Percentiles rank a stretch among this genome's conserved stretches.
phyloP scores from a whole-genome alignment of 2,797 vertebrate genomes.

The Chelidonichthys spinosus region DNA sequence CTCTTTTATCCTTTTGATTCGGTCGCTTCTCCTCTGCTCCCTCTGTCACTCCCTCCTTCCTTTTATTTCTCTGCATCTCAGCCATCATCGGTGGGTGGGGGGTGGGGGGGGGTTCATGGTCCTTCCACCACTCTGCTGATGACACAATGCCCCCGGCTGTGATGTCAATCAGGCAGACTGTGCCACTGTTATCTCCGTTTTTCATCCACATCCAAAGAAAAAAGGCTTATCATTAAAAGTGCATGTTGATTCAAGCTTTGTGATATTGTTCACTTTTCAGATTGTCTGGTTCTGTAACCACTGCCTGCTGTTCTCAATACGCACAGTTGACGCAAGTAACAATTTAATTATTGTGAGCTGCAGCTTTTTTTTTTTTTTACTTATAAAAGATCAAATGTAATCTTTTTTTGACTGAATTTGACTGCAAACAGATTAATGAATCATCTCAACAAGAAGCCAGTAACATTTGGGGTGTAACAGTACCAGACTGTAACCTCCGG shows the following conservation, averaged over 20 bases:
- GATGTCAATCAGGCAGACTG: conserved; percentile 58
- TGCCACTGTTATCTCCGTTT: conserved; percentile 63
- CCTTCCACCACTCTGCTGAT: conserved; percentile 44
- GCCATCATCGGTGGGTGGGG: conserved; percentile 45
- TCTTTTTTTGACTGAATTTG: neutral
- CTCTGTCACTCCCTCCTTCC: conserved; percentile 5
- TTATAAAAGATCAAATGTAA: neutral
- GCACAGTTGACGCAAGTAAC: neutral
- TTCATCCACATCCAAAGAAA: conserved; percentile 47
- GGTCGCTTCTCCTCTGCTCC: conserved; percentile 14
- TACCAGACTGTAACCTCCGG: too few species aligned
- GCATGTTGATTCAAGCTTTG: conserved; percentile 28
- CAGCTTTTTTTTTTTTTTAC: neutral
- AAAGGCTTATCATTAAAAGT: conserved; percentile 45
- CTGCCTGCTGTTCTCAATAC: neutral
- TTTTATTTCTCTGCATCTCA: conserved; percentile 43
- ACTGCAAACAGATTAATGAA: conserved; percentile 11
- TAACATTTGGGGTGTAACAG: too few species aligned
- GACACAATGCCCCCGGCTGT: conserved; percentile 61
- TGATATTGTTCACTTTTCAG: conserved; percentile 17
- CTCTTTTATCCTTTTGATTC: conserved; percentile 35
- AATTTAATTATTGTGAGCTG: neutral
- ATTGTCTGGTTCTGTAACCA: conserved; percentile 1
- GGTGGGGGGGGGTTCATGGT: conserved; percentile 45
- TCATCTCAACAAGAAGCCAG: conserved; percentile 9